A percentile compares a stretch with the other conserved stretches of the same genome.
phyloP scores from a whole-genome alignment of 2,113 vertebrate genomes.

The Ia io region DNA sequence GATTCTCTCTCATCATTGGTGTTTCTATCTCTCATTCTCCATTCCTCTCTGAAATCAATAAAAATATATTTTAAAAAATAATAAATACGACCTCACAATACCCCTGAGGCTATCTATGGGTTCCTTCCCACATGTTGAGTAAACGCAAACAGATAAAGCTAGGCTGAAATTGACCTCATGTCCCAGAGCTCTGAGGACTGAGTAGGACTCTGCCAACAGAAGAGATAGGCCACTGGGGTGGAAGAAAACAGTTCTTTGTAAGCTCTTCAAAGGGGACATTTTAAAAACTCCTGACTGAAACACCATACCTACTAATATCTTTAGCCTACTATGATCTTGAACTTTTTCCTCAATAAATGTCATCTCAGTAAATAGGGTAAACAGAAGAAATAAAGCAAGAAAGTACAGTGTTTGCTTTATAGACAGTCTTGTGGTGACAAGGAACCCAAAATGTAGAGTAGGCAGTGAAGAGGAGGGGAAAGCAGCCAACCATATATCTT shows the following conservation, averaged over 20 bases:
- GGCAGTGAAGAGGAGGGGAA: background rate
- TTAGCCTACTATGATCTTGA: background rate
- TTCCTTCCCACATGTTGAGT: background rate
- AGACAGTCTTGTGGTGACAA: background rate
- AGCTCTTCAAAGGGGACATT: background rate
- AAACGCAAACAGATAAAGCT: background rate
- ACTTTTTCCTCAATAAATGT: background rate
- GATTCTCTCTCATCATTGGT: no score
- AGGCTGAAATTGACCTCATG: background rate
- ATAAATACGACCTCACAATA: background rate
- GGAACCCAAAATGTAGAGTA: background rate
- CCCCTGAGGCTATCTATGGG: background rate
- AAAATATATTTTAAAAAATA: no score
- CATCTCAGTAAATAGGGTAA: background rate
- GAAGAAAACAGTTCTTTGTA: background rate
- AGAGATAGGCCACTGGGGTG: background rate
- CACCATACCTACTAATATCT: background rate
- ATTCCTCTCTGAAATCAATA: no score
- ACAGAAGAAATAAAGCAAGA: slow-evolving; percentile 20
- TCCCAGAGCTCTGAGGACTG: background rate
- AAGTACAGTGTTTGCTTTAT: background rate
- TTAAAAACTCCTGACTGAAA: background rate
- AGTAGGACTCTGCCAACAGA: background rate
- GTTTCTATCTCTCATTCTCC: no score
- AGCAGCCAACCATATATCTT: background rate